Percentiles rank a stretch among this genome's conserved stretches.
Conservation (phyloP, 2,113 vertebrate species). For the Oncorhynchus masou region DNA sequence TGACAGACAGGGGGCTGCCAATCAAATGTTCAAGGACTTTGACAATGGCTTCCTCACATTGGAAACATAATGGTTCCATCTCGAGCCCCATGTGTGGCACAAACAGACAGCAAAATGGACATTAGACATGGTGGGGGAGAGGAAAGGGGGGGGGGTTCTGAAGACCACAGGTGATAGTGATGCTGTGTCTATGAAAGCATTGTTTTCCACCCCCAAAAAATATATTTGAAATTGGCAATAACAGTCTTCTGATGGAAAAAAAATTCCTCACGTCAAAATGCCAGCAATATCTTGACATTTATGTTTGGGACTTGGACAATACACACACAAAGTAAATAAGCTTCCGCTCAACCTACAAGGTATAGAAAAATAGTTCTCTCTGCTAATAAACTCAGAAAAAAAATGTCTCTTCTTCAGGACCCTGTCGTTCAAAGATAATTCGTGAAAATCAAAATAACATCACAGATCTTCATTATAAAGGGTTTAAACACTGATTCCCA, state of each 20-base stretch:
- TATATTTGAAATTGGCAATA: conserved; percentile 24
- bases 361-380: background rate
- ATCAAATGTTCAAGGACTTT: conserved; percentile 62
- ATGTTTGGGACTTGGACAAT: conserved; percentile 19
- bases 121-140: conserved; percentile 41
- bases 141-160: background rate
- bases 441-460: no score
- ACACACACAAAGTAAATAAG: conserved; percentile 14
- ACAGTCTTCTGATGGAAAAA: conserved; percentile 18
- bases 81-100: conserved; percentile 36
- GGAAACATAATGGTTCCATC: conserved; percentile 56
- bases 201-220: conserved; percentile 1
- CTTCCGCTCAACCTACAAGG: background rate
- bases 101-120: conserved; percentile 48
- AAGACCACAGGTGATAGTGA: conserved; percentile 17
- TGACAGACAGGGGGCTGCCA: conserved; percentile 59
- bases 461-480: no score
- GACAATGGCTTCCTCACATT: conserved; percentile 61
- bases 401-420: no score
- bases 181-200: background rate
- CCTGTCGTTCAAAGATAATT: no score
- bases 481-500: no score
- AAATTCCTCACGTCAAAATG: conserved; percentile 36
- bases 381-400: background rate
- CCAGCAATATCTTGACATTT: conserved; percentile 45